Evolutionary conservation across 2,797 vertebrate genomes (phyloP), one percentile per base, ranked within the genome.

Genomic region (Notolabrus celidotus): DNA sequence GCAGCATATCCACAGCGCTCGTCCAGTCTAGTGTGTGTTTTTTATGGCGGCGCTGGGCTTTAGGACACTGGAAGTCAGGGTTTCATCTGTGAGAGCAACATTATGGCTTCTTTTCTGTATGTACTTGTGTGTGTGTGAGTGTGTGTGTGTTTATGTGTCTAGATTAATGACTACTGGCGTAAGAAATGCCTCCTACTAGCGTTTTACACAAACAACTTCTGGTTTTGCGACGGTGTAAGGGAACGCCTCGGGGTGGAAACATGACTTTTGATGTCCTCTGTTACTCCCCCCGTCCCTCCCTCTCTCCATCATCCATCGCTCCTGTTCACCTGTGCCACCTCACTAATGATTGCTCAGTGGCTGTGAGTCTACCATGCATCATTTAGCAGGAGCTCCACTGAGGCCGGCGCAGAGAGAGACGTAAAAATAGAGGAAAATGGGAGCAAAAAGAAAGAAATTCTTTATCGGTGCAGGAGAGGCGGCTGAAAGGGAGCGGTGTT

Each of bases 331-430:
- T 92, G 89, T 73, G 82, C 90, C 89, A 91, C 93, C 90, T 89
- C 83, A 74, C 92, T 95, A 93, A 95, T 94, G 92, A 95, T 92
- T 90, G 88, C 88, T 93, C 89, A 87, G 89, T 51, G 85, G 89
- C 91, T 81, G 78, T 71, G 89, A 88, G 87, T 85, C 81, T 67
- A 86, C 89, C 87, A 92, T 92, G 91, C 90, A 91, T 93, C 92
- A 92, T 93, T 93, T 93, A 92, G 84, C 86, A 72, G 41, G 57
- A 80, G 87, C 88, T 90, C 89, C 65, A 45, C 79, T 89, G 92
- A 90, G 79, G 57, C 72, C 61, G 77, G 46, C 20, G 23, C 20
- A 46, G 45, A 46, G 11, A 23, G 42, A 49, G 22, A 74, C 85
- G 75, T 73, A 14, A 46, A 22, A 22, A 22, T 47, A 11, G 11